phyloP scores from a whole-genome alignment of 2,888 invertebrate genomes.

The Diploptera punctata region DNA sequence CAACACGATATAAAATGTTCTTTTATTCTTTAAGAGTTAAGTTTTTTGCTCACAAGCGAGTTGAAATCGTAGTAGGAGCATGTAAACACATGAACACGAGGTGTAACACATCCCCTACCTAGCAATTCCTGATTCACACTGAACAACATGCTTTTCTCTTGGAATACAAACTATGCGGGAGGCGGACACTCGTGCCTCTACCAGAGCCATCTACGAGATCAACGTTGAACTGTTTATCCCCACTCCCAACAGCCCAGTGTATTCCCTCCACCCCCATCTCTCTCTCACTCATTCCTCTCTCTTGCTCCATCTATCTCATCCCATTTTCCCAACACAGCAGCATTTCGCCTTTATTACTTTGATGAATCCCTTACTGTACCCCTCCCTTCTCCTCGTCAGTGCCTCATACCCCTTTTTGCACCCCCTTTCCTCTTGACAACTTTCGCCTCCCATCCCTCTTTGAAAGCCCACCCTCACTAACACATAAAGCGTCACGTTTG shows the following conservation, averaged over 20 bases:
- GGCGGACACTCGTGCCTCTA: background rate
- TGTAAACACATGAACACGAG: background rate
- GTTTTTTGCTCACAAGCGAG: too few relatives aligned
- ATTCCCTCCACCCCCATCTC: constrained; percentile 16
- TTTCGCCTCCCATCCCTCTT: constrained; percentile 17
- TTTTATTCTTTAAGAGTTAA: too few relatives aligned
- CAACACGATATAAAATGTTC: too few relatives aligned
- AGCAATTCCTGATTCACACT: constrained; percentile 2
- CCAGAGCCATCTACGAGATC: constrained; percentile 27
- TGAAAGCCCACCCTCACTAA: constrained; percentile 27
- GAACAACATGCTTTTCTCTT: constrained; percentile 3
- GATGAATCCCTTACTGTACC: constrained; percentile 38
- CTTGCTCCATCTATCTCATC: constrained; percentile 2
- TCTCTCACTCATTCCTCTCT: background rate
- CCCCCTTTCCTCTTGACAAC: constrained; percentile 21
- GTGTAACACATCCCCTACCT: background rate
- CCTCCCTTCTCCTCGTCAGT: constrained; percentile 7
- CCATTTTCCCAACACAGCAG: constrained; percentile 27
- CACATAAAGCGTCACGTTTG: constrained; percentile 34
- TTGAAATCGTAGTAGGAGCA: background rate
- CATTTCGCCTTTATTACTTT: constrained; percentile 45
- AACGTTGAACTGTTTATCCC: constrained; percentile 23
- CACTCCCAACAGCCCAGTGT: background rate
- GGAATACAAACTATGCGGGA: constrained; percentile 9
- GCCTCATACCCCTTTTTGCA: constrained; percentile 17